Evolutionary conservation across 2,113 vertebrate species (phyloP).

Genomic region (Vidua chalybeata): DNA sequence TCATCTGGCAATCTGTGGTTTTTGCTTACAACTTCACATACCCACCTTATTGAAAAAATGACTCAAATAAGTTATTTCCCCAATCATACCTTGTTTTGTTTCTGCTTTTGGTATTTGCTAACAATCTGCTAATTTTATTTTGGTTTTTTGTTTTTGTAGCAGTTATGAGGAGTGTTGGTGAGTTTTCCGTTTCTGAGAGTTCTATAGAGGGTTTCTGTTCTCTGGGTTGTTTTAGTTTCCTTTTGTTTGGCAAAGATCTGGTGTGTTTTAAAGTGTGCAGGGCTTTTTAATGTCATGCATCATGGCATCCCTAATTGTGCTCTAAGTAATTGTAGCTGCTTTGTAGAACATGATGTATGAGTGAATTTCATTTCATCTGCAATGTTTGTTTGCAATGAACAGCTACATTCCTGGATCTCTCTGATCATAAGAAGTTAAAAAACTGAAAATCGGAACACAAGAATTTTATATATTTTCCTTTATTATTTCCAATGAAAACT

Average conservation of each 20-base stretch:
- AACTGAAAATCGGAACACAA: not conserved
- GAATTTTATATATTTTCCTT: not conserved
- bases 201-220: conserved; percentile 67
- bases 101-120: conserved; percentile 73
- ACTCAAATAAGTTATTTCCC: conserved; percentile 25
- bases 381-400: conserved; percentile 73
- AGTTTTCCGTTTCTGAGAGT: conserved; percentile 82
- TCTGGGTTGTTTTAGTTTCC: conserved; percentile 25
- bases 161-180: conserved; percentile 98
- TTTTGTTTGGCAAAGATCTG: conserved; percentile 52
- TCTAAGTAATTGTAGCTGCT: conserved; percentile 26
- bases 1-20: conserved; percentile 1
- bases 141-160: conserved; percentile 85
- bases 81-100: conserved; percentile 61
- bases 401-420: conserved; percentile 44
- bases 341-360: not conserved
- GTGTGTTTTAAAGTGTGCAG: conserved; percentile 19
- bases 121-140: conserved; percentile 78
- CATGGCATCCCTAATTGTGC: conserved; percentile 29
- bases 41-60: not conserved
- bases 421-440: not conserved
- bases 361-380: conserved; percentile 66
- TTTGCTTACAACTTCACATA: conserved; percentile 7
- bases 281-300: conserved; percentile 48
- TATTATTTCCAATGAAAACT: not conserved